Base-by-base conservation (phyloP, 2,888 invertebrate genomes). In the Erpobdella octoculata region DNA sequence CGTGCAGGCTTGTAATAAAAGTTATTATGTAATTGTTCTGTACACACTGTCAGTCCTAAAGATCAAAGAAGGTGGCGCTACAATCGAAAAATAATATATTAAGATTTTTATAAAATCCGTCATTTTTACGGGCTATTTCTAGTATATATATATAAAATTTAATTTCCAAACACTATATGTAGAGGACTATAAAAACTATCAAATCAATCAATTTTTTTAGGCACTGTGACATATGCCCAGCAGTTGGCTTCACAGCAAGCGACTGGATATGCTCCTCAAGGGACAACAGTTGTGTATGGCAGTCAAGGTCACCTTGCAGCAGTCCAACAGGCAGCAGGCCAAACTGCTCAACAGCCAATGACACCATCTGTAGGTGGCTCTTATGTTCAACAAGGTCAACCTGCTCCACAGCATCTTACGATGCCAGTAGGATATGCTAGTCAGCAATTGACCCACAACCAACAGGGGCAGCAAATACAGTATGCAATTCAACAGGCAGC, bases 241-340 rank as follows among this genome's bases (percentile, higher is more conserved):
- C 62, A 62, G 33, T 35, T 62, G 62, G 35, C 62, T 5, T n/a
- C 6, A 18, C 62, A 62, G 62, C 62, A 62, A 62, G 62, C 33
- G 15, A 31, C 62, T 9, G 62, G 62, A 9, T 62, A 62, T 33
- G 35, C 62, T 62, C 62, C 62, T 62, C 62, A 62, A 31, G 12
- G n/a, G n/a, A 41, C 12, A 15, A 31, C 31, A 9, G 62, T 62
- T 33, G 62, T 62, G 28, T 62, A 62, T 9, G 62, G 62, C 3
- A 62, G 62, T 35, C 62, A 62, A 35, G 62, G 33, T 31, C 62
- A 62, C 25, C 9, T 62, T 28, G 9, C 62, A 33, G 62, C 62
- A 9, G 62, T 62, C 31, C 62, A 62, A 15, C 62, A 62, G 35
- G 62, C 62, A 33, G 53, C 28, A 28, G 53, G 53, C 5, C 53